Evolutionary conservation across 2,113 vertebrate species (phyloP).

Genomic region (Meleagris gallopavo): DNA sequence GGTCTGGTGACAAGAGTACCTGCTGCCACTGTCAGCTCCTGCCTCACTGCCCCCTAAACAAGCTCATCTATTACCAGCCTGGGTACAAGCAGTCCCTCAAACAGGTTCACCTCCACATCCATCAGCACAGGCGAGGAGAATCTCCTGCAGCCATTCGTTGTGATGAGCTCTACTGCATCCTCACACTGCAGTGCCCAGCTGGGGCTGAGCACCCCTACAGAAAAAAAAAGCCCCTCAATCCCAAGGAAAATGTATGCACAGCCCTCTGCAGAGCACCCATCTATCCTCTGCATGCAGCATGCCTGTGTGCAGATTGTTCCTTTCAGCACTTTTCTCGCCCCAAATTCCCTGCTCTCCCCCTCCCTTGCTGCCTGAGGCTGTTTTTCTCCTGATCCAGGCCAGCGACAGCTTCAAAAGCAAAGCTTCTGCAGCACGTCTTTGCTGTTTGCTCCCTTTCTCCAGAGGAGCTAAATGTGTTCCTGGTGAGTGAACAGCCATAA

Average conservation of each 20-base stretch:
- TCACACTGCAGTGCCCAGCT: rapidly evolving
- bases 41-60: constrained; percentile 30
- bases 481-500: not conserved
- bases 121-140: rapidly evolving
- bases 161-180: not conserved
- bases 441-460: not conserved
- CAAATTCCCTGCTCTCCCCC: constrained; percentile 4
- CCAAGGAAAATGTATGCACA: not conserved
- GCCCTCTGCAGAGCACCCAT: not conserved
- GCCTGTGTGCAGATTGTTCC: constrained; percentile 13
- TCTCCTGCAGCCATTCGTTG: not conserved
- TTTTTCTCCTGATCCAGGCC: constrained; percentile 32
- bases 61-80: constrained; percentile 33
- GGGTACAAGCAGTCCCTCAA: not conserved
- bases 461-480: constrained; percentile 11
- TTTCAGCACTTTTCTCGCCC: not conserved
- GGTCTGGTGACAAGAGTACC: not conserved
- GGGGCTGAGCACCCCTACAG: not conserved
- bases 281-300: rapidly evolving
- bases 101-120: not conserved
- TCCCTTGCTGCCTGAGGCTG: constrained; percentile 6
- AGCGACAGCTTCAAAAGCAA: not conserved
- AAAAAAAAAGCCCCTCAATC: not conserved
- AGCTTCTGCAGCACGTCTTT: not conserved
- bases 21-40: not conserved